Evolutionary conservation across 2,797 vertebrate genomes (phyloP).

Genomic region (Nyctibius grandis): DNA sequence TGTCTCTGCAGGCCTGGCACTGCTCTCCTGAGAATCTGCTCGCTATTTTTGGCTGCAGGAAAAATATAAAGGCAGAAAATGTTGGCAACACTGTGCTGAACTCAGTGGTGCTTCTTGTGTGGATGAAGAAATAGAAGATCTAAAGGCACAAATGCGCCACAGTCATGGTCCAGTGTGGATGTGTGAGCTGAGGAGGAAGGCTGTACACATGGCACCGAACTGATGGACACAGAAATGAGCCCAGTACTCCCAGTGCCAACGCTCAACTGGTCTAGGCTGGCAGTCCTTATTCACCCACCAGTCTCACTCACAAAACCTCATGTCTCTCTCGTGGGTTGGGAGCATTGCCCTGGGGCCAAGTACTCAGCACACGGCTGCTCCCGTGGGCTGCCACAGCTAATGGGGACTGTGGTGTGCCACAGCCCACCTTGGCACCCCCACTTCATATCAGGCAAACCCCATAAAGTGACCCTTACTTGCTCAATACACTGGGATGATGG

Average conservation of each 20-base stretch:
- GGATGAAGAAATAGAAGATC: neutral
- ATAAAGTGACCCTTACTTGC: neutral
- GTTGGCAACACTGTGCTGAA: neutral
- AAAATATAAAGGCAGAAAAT: neutral
- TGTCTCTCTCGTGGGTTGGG: neutral
- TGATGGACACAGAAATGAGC: neutral
- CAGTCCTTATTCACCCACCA: neutral
- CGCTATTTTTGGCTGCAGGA: neutral
- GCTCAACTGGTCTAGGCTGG: neutral
- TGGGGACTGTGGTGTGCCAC: fast-evolving
- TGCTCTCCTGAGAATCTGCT: neutral
- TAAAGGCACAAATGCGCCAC: fast-evolving
- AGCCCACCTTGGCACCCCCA: neutral
- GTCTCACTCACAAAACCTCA: neutral
- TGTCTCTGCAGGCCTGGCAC: neutral
- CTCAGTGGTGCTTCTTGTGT: neutral
- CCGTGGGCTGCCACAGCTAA: neutral
- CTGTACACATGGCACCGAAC: fast-evolving
- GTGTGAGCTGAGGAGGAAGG: neutral
- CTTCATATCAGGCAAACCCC: neutral
- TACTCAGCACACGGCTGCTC: neutral
- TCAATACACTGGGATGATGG: fast-evolving
- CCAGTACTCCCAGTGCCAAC: fast-evolving
- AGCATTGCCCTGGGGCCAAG: neutral
- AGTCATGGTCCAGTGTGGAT: fast-evolving